Evolutionary conservation across 2,888 invertebrate species (phyloP).

Genomic region (Drosophila pseudotakahashii): DNA sequence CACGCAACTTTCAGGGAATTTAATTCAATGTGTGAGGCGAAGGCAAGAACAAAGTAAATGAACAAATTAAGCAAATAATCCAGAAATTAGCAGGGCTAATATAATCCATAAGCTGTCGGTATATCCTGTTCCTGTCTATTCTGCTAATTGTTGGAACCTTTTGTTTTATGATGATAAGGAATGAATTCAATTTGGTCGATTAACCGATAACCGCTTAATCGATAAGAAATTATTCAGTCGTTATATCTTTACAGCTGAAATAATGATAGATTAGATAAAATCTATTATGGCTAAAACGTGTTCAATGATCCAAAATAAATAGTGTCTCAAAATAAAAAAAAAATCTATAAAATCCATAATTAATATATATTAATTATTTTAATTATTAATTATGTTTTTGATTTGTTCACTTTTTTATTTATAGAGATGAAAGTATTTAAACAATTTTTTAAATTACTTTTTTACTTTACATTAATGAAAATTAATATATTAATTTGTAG

Average conservation of each 20-base stretch:
- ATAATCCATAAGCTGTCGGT: conserved; percentile 12
- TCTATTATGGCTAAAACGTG: neutral
- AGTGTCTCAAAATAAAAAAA: neutral
- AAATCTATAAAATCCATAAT: too few relatives aligned
- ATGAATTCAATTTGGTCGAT: too few relatives aligned
- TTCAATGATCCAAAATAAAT: neutral
- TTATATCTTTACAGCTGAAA: neutral
- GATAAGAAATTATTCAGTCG: neutral
- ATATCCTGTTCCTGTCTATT: conserved; percentile 26
- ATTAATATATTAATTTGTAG: neutral
- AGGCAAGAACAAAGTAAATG: conserved; percentile 5
- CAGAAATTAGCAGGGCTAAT: conserved; percentile 27
- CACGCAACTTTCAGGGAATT: conserved; percentile 20
- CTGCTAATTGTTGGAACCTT: conserved; percentile 18
- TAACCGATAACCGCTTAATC: too few relatives aligned
- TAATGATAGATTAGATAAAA: neutral
- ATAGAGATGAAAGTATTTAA: too few relatives aligned
- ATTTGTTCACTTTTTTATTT: too few relatives aligned
- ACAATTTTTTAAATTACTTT: too few relatives aligned
- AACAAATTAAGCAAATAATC: conserved; percentile 24
- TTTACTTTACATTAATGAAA: too few relatives aligned
- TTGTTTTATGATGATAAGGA: neutral
- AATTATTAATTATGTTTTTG: too few relatives aligned
- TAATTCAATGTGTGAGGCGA: neutral
- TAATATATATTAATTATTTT: too few relatives aligned